Base-by-base conservation (phyloP, 2,113 vertebrate genomes). In the Smithornis capensis region DNA sequence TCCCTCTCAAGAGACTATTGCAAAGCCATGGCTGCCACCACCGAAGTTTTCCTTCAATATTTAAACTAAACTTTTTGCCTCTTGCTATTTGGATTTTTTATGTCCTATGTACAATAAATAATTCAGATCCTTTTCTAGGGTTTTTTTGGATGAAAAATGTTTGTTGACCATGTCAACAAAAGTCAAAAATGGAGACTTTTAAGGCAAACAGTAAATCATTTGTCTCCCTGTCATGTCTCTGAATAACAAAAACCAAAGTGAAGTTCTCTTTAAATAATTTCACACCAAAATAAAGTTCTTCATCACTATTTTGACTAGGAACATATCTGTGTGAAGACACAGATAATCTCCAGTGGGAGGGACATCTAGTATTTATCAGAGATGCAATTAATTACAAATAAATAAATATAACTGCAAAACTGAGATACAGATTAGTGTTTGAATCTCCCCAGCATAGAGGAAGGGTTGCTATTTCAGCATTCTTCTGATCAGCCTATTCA, bases 401-500 rank as follows among this genome's bases (percentile, higher is more conserved):
- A 94, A 74, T 73, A 83, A 94, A 83, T 76, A 81, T 62, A 80
- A 25, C 10, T 60, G 38, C 47, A 64, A 50, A 87, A 79, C 14
- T 56, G 44, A 70, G 52, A 56, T 60, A 35, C 33, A 78, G n/a
- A 59, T 78, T 52, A 89, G 31, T 40, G 21, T 68, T 60, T 55
- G 55, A 74, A 45, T 65, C 35, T 76, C 59, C 49, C 28, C 50
- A 44, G 40, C 22, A 53, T 25, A 74, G 75, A 74, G 22, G 28
- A 16, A 85, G 35, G 25, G 29, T 64, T 89, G 60, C 28, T 83
- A 75, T 75, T 80, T 89, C 92, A 93, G 40, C 84, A 79, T 86
- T 94, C 75, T 87, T 92, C 73, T 92, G 70, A 65, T 27, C 74
- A 89, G 69, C 73, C 90, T 90, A 92, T 97, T 96, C 92, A 96